Conservation (phyloP, 2,888 invertebrate genomes). For the Magallana nippona region DNA sequence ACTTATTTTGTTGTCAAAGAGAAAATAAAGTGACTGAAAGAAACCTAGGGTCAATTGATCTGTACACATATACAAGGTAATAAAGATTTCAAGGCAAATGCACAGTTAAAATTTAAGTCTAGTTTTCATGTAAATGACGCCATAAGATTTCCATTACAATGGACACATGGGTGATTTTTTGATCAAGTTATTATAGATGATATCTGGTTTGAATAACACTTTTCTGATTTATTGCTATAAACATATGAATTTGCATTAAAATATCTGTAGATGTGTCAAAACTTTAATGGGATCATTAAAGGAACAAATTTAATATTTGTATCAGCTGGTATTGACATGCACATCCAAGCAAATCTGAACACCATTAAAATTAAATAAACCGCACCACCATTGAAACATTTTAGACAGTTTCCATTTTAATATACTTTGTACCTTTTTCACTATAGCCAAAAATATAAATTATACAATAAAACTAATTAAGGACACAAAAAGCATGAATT, state of each 20-base stretch:
- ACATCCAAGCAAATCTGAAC: conserved; percentile 5
- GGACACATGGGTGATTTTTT: background rate
- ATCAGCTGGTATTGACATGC: conserved; percentile 16
- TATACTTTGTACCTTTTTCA: too few relatives aligned
- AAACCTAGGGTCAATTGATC: background rate
- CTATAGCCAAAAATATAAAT: too few relatives aligned
- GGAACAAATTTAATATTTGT: background rate
- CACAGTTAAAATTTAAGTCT: conserved; percentile 10
- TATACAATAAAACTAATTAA: too few relatives aligned
- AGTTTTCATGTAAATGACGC: conserved; percentile 16
- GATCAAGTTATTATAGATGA: conserved; percentile 28
- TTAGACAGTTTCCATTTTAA: too few relatives aligned
- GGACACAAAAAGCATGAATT: too few relatives aligned
- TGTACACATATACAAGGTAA: background rate
- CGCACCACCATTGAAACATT: background rate
- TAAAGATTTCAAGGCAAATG: conserved; percentile 25
- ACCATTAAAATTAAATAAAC: background rate
- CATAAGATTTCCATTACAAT: conserved; percentile 17
- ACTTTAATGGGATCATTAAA: conserved; percentile 17
- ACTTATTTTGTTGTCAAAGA: background rate
- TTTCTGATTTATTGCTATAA: background rate
- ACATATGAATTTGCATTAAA: background rate
- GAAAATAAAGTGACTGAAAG: background rate
- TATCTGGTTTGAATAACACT: conserved; percentile 21
- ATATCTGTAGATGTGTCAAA: conserved; percentile 13